Base-by-base conservation (phyloP, 1,140 invertebrate genomes). In the Helicoverpa zea region DNA sequence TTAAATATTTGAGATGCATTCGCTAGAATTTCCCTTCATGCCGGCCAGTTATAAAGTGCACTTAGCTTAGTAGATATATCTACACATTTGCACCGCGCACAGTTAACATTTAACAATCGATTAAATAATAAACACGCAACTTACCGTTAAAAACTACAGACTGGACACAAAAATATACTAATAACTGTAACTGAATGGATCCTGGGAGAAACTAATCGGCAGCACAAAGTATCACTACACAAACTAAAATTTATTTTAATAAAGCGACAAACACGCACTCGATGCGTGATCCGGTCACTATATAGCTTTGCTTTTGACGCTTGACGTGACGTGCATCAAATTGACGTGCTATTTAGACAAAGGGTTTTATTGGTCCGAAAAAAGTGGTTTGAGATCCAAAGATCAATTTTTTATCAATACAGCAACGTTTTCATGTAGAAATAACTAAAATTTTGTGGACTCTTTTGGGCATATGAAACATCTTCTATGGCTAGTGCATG, bases 241-340 rank as follows among this genome's bases (percentile, higher is more conserved):
- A 29, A 52, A 72, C 68, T 72, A 72, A 72, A 72, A 68, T 49
- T 49, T 72, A 72, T 72, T 72, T 72, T 47, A 72, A n/a, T 72
- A 30, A 54, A 72, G 51, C 51, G 30, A 54, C 51, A 72, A 52
- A 72, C 73, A 75, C 73, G 73, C 73, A 75, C 13, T 16, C 13
- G 14, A 49, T 75, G 43, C 73, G 73, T 75, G 73, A 75, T 75
- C 43, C 43, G 70, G 30, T 52, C 18, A 35, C 51, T 43, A n/a
- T n/a, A n/a, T n/a, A 1, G 35, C 35, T 43, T 7, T 7, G 35
- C 35, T 1, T 43, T 43, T 43, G 35, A 43, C 35, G 35, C 35
- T 54, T 49, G 73, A 75, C 73, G 68, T 52, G 35, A 13, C 63
- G 7, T 29, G 35, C 35, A 64, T 43, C 12, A n/a, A 29, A 29